Conservation (phyloP, 2,797 vertebrate genomes). For the Merluccius polli region DNA sequence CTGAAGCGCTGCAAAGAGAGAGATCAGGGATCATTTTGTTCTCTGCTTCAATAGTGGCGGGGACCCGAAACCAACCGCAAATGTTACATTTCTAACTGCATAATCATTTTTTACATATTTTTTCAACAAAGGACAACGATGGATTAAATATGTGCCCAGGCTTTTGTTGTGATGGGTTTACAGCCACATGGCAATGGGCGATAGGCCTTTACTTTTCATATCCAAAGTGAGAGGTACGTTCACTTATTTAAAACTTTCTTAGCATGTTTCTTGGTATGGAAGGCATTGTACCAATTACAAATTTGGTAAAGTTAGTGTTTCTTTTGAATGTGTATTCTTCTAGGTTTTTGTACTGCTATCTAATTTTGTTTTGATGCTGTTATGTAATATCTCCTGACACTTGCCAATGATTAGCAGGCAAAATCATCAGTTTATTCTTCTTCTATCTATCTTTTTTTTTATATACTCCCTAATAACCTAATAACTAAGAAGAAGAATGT, state of each 20-base stretch:
- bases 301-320: background rate
- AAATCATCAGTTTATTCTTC: too few relatives aligned
- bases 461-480: background rate
- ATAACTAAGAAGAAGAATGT: background rate
- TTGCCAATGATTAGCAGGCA: too few relatives aligned
- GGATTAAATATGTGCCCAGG: background rate
- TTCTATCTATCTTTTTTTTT: too few relatives aligned
- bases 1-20: background rate
- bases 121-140: background rate
- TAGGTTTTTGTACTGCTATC: background rate
- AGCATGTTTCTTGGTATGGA: background rate
- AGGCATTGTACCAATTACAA: background rate
- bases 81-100: background rate
- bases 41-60: background rate
- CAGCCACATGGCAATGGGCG: background rate
- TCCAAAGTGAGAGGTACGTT: slow-evolving; percentile 60
- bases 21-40: background rate
- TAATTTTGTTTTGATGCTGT: background rate
- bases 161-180: background rate
- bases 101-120: background rate
- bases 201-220: slow-evolving; percentile 36
- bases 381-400: background rate
- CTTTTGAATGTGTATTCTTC: background rate
- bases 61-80: background rate
- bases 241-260: slow-evolving; percentile 5